Evolutionary conservation across 2,888 invertebrate species (phyloP).

Genomic region (Synergus umbraculus): DNA sequence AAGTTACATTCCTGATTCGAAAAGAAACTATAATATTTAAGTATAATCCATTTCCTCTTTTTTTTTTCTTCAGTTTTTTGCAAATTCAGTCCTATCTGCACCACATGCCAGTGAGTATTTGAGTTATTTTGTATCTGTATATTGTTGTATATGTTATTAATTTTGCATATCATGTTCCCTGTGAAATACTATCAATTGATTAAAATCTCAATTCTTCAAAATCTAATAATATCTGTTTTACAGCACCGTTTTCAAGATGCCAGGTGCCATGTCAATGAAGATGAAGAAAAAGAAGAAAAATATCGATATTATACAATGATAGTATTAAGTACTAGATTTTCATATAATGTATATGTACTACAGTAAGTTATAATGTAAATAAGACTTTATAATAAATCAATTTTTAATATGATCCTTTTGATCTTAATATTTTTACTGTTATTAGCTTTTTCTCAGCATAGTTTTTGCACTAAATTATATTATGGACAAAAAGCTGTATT

Average conservation of each 20-base stretch:
- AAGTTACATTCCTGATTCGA: slow-evolving; percentile 21
- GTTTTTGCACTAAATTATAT: background rate
- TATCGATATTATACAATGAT: slow-evolving; percentile 67
- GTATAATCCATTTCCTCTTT: slow-evolving; percentile 58
- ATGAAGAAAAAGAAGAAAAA: slow-evolving; percentile 90
- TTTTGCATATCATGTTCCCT: background rate
- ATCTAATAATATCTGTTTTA: slow-evolving; percentile 60
- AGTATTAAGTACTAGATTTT: slow-evolving; percentile 38
- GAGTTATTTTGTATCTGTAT: slow-evolving; percentile 27
- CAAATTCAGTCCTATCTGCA: slow-evolving; percentile 97
- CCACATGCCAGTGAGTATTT: slow-evolving; percentile 95
- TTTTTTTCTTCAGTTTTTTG: slow-evolving; percentile 92
- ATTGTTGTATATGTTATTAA: too few species aligned
- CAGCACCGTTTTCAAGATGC: slow-evolving; percentile 94
- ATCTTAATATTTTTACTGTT: background rate
- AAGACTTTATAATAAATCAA: slow-evolving; percentile 24
- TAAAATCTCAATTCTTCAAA: background rate
- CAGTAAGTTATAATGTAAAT: slow-evolving; percentile 43
- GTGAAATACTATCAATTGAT: background rate
- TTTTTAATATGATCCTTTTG: background rate
- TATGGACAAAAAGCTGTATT: background rate
- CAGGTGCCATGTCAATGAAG: slow-evolving; percentile 87
- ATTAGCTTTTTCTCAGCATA: background rate
- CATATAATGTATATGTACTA: slow-evolving; percentile 32
- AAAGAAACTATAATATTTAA: slow-evolving; percentile 46